Conservation (phyloP, 2,888 invertebrate genomes). For the Galerucella calmariensis region DNA sequence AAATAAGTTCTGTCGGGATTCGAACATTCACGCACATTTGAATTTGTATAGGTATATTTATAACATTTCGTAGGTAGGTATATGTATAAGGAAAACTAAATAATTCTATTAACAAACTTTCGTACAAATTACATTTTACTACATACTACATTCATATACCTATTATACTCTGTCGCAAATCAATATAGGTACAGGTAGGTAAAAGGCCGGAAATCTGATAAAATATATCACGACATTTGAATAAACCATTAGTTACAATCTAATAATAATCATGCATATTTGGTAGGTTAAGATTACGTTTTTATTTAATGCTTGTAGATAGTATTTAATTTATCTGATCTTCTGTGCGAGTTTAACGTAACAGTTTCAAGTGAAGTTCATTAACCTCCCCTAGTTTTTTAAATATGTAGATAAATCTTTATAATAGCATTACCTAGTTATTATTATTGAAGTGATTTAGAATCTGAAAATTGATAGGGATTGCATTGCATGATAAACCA, state of each 20-base stretch:
- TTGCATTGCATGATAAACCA: not conserved
- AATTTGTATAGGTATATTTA: no score
- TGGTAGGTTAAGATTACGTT: not conserved
- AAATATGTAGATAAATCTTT: no score
- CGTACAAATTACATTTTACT: no score
- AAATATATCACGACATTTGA: not conserved
- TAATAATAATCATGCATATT: not conserved
- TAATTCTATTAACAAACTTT: no score
- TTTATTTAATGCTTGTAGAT: no score
- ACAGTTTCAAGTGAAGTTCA: not conserved
- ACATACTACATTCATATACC: no score
- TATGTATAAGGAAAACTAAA: no score
- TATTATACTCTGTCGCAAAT: no score
- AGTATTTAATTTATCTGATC: not conserved
- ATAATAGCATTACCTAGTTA: no score
- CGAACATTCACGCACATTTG: not conserved
- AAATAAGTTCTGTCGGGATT: not conserved
- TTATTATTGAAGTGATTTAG: not conserved
- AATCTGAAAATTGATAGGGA: not conserved
- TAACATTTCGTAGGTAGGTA: no score
- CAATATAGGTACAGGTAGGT: no score
- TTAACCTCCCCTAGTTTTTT: not conserved
- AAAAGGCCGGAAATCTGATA: no score
- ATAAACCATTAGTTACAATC: not conserved
- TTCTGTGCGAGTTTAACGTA: not conserved